These are phyloP conservation scores for Crossoptilon crossoptilon DNA, from an alignment of 2,797 vertebrate species.

Conservation along the genomic window DNA sequence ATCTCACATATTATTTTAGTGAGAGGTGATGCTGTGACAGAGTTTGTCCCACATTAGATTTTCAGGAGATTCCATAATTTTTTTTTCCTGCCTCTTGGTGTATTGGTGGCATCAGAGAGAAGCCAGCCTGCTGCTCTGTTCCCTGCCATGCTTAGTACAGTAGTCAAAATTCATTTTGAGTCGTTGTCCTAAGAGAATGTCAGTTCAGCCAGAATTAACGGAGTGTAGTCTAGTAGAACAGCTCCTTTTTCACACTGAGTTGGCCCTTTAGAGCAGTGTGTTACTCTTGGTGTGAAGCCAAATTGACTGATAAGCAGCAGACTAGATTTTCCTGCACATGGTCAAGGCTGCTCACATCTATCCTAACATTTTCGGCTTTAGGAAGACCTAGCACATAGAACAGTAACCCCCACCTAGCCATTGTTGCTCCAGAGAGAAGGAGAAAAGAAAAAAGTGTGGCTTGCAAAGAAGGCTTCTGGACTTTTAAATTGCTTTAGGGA, in stretches of 20 bases:
- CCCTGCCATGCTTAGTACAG: not conserved
- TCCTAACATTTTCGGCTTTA: conserved; percentile 5
- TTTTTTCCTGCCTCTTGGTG: not conserved
- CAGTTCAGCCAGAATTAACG: conserved; percentile 53
- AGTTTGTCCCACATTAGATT: not conserved
- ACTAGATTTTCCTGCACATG: conserved; percentile 41
- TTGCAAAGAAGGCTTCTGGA: conserved; percentile 1
- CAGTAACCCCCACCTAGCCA: not conserved
- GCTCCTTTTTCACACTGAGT: conserved; percentile 60
- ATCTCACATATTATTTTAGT: not conserved
- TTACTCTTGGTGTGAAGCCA: conserved; percentile 51
- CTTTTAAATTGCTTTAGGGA: conserved; percentile 22
- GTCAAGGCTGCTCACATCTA: conserved; percentile 13
- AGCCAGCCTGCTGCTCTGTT: conserved; percentile 20
- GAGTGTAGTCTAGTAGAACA: conserved; percentile 59
- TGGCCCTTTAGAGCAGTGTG: conserved; percentile 53
- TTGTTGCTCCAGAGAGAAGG: not conserved
- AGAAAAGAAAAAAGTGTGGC: not conserved
- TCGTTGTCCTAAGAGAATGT: conserved; percentile 30
- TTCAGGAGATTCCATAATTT: not conserved
- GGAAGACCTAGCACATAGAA: not conserved
- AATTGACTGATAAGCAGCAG: conserved; percentile 49
- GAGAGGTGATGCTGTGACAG: not conserved
- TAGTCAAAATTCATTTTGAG: conserved; percentile 1
- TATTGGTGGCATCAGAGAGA: not conserved